A percentile compares a stretch with the other conserved stretches of the same genome.
Conservation (phyloP, 2,888 invertebrate species). For the Zygaena filipendulae region DNA sequence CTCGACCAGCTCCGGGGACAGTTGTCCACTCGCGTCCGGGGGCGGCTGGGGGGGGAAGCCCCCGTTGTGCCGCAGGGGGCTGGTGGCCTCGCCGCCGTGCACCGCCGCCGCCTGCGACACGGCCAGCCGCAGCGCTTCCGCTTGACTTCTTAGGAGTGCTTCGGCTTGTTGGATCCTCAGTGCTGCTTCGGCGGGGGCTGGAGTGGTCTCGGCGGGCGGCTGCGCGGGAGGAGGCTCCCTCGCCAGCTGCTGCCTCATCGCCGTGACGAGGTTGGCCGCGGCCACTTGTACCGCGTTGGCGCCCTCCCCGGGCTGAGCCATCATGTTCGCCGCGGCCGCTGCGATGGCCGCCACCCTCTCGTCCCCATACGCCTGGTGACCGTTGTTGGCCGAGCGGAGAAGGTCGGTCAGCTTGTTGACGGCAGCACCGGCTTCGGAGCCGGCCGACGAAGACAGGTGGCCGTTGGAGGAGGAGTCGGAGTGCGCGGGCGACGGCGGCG, state of each 20-base stretch:
- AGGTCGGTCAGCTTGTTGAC: conserved; percentile 70
- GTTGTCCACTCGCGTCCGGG: conserved; percentile 60
- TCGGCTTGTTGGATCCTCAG: conserved; percentile 82
- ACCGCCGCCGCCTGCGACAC: conserved; percentile 77
- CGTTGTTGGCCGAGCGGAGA: conserved; percentile 73
- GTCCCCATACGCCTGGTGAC: conserved; percentile 72
- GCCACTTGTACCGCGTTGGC: conserved; percentile 78
- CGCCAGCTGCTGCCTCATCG: conserved; percentile 73
- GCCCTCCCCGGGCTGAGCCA: conserved; percentile 70
- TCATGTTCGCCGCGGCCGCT: conserved; percentile 71
- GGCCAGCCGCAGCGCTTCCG: conserved; percentile 85
- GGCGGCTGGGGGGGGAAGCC: conserved; percentile 50
- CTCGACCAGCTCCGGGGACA: conserved; percentile 77
- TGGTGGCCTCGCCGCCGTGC: conserved; percentile 47
- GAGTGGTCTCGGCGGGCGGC: conserved; percentile 79
- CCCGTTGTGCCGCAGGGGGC: conserved; percentile 58
- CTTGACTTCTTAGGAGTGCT: conserved; percentile 84
- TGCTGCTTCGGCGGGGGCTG: conserved; percentile 82
- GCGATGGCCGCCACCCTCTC: conserved; percentile 80
- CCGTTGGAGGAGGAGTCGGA: conserved; percentile 90
- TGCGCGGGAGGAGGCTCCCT: conserved; percentile 69
- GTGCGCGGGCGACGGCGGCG: conserved; percentile 86
- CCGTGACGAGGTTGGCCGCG: conserved; percentile 80
- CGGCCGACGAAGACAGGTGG: conserved; percentile 82
- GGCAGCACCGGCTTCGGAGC: conserved; percentile 76